A percentile compares a stretch with the other conserved stretches of the same genome.
Evolutionary conservation across 92 coral and sea anemone genomes (phyloP).

Genomic region (Zoanthus gigantus): DNA sequence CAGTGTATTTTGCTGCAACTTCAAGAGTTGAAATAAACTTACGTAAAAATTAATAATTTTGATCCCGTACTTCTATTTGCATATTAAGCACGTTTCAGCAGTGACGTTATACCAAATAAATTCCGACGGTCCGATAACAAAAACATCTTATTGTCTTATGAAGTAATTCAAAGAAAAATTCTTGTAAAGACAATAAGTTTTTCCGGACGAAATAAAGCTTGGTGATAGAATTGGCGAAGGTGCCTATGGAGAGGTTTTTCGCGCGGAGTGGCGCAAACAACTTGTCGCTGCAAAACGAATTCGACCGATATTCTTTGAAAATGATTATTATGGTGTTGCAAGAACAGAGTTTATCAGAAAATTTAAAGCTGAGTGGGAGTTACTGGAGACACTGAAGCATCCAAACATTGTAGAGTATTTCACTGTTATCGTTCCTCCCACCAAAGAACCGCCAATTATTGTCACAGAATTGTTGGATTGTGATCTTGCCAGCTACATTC

Average conservation of each 20-base stretch:
- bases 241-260: constrained; percentile 79
- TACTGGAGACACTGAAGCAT: constrained; percentile 66
- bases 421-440: constrained; percentile 74
- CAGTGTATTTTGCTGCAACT: no score
- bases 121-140: no score
- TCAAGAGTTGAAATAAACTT: no score
- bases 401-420: constrained; percentile 78
- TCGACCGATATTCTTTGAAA: constrained; percentile 68
- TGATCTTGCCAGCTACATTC: constrained; percentile 72
- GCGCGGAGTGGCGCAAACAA: constrained; percentile 69
- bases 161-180: no score
- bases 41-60: no score
- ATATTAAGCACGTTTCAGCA: no score
- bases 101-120: no score
- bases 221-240: constrained; percentile 78
- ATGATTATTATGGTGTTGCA: constrained; percentile 60
- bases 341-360: constrained; percentile 63
- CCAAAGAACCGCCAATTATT: constrained; percentile 75
- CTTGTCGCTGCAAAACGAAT: constrained; percentile 82
- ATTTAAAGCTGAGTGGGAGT: constrained; percentile 78
- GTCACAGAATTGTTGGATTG: constrained; percentile 74
- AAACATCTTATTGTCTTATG: no score
- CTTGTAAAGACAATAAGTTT: no score
- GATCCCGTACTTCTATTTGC: no score
- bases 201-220: constrained; percentile 68